Evolutionary conservation across 2,888 invertebrate genomes (phyloP).

Genomic region (Dryomyza anilis): DNA sequence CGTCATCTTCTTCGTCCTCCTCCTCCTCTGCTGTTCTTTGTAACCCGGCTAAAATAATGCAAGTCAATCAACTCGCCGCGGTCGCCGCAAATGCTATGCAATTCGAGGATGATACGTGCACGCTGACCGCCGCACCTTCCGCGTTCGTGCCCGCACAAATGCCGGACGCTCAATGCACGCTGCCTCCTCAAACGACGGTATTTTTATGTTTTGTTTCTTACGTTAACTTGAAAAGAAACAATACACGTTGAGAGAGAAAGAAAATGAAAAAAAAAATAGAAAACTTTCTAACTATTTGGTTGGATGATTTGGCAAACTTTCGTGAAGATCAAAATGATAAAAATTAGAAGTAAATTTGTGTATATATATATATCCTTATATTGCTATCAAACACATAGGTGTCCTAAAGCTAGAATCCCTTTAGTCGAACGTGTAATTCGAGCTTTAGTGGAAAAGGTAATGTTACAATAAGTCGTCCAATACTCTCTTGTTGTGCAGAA

Average conservation of each 20-base stretch:
- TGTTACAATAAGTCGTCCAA: too few relatives aligned
- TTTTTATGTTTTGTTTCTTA: conserved; percentile 43
- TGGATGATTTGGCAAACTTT: conserved; percentile 2
- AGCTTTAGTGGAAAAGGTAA: too few relatives aligned
- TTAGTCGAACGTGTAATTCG: too few relatives aligned
- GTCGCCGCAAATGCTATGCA: conserved; percentile 59
- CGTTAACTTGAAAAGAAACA: conserved; percentile 4
- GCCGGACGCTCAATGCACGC: conserved; percentile 41
- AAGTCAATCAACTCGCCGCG: conserved; percentile 29
- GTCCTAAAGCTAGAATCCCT: too few relatives aligned
- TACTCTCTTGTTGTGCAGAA: too few relatives aligned
- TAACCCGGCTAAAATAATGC: conserved; percentile 37
- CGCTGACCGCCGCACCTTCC: too few relatives aligned
- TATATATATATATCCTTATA: too few relatives aligned
- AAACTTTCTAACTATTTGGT: neutral
- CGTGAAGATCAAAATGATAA: neutral
- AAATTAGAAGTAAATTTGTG: too few relatives aligned
- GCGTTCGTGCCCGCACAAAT: conserved; percentile 15
- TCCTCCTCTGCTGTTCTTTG: conserved; percentile 36
- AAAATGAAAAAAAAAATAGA: conserved; percentile 1
- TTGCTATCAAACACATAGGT: too few relatives aligned
- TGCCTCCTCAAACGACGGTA: conserved; percentile 63
- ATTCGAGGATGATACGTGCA: conserved; percentile 30
- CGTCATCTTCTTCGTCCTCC: conserved; percentile 4
- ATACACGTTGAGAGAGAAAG: neutral